A percentile compares a stretch with the other conserved stretches of the same genome.
phyloP scores from a whole-genome alignment of 2,113 vertebrate genomes.

The Etia nguti region DNA sequence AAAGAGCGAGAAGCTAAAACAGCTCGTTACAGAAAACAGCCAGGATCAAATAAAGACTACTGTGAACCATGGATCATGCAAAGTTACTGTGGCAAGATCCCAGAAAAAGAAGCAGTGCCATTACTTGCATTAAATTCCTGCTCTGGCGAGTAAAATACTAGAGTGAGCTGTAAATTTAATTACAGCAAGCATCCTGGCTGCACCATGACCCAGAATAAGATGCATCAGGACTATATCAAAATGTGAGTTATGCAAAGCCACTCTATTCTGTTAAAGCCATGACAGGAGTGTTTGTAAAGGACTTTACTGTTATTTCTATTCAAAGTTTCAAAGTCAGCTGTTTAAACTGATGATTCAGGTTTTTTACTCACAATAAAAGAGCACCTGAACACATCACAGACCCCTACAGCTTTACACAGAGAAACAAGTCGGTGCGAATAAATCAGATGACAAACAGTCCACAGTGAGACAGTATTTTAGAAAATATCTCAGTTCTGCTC shows the following conservation, averaged over 20 bases:
- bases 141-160: background rate
- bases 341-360: background rate
- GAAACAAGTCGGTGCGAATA: background rate
- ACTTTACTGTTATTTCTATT: background rate
- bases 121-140: background rate
- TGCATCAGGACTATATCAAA: background rate
- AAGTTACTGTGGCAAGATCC: background rate
- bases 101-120: background rate
- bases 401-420: background rate
- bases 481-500: background rate
- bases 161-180: background rate
- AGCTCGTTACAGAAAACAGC: background rate
- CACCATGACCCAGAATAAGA: background rate
- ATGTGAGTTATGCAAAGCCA: accelerated
- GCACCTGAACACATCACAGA: background rate
- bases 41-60: background rate
- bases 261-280: background rate
- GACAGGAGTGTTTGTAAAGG: background rate
- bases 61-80: accelerated
- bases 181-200: background rate
- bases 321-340: background rate
- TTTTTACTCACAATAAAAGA: background rate
- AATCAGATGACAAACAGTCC: background rate
- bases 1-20: background rate
- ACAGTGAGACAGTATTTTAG: background rate